Evolutionary conservation across 2,888 invertebrate species (phyloP).

Genomic region (Drosophila nr. perissopoda): DNA sequence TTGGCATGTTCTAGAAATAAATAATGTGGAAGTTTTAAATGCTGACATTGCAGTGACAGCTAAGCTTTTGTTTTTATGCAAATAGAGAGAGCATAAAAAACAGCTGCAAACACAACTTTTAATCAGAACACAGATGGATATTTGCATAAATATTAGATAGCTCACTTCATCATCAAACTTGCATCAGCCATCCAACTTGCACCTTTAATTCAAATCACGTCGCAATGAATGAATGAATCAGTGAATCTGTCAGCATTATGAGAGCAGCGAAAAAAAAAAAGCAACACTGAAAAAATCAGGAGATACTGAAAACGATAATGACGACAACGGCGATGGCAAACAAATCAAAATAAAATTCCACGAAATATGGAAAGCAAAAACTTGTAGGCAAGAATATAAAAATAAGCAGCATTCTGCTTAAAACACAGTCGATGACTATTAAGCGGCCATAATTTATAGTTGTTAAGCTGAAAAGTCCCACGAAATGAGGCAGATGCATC

Average conservation of each 20-base stretch:
- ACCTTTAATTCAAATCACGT: slow-evolving; percentile 61
- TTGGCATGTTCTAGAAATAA: slow-evolving; percentile 22
- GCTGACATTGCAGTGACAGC: slow-evolving; percentile 17
- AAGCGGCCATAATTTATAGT: slow-evolving; percentile 63
- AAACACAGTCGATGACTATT: slow-evolving; percentile 55
- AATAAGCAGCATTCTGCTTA: slow-evolving; percentile 7
- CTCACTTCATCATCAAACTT: not conserved
- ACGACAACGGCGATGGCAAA: slow-evolving; percentile 1
- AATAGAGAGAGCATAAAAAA: slow-evolving; percentile 22
- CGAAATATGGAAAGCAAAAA: slow-evolving; percentile 10
- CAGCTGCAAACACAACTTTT: slow-evolving; percentile 20
- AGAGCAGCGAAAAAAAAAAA: slow-evolving; percentile 11
- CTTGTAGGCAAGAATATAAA: slow-evolving; percentile 1
- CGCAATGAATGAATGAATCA: slow-evolving; percentile 44
- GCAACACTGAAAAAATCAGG: slow-evolving; percentile 17
- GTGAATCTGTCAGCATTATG: slow-evolving; percentile 28
- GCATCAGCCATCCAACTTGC: slow-evolving; percentile 10
- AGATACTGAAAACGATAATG: slow-evolving; percentile 15
- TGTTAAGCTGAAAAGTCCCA: slow-evolving; percentile 31
- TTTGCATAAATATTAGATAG: slow-evolving; percentile 11
- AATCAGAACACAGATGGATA: slow-evolving; percentile 19
- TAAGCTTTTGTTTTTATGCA: slow-evolving; percentile 23
- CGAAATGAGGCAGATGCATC: slow-evolving; percentile 17
- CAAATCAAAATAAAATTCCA: slow-evolving; percentile 41
- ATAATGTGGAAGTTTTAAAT: slow-evolving; percentile 23